Evolutionary conservation across 2,888 invertebrate species (phyloP).

Genomic region (Zele albiditarsus): DNA sequence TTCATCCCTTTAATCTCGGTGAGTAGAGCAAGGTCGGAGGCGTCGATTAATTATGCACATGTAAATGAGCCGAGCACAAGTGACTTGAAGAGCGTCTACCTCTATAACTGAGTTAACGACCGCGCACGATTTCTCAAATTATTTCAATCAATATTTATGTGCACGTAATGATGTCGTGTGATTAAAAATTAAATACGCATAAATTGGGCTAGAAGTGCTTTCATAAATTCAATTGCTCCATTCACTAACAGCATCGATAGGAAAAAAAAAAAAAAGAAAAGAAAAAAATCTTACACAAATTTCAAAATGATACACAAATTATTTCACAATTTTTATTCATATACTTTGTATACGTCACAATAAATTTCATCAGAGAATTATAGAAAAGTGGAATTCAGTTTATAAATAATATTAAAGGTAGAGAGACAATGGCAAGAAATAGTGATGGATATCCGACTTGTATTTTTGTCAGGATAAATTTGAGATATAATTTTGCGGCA

Average conservation of each 20-base stretch:
- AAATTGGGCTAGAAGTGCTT: too few species aligned
- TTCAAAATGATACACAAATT: too few species aligned
- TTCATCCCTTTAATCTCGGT: slow-evolving; percentile 70
- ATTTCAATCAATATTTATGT: slow-evolving; percentile 16
- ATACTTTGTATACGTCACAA: not conserved
- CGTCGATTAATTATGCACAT: slow-evolving; percentile 66
- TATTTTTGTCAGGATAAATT: slow-evolving; percentile 10
- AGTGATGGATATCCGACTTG: slow-evolving; percentile 21
- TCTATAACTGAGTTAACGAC: slow-evolving; percentile 31
- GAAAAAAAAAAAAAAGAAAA: not conserved
- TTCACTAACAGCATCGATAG: not conserved
- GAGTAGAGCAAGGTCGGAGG: slow-evolving; percentile 71
- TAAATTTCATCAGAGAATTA: not conserved
- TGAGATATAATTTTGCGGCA: slow-evolving; percentile 40
- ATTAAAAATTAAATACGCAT: slow-evolving; percentile 5
- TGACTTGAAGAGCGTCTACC: slow-evolving; percentile 44
- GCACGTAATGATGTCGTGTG: not conserved
- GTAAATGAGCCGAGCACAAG: slow-evolving; percentile 39
- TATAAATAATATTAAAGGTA: not conserved
- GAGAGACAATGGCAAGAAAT: slow-evolving; percentile 17
- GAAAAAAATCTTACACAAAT: too few species aligned
- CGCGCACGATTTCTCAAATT: slow-evolving; percentile 14
- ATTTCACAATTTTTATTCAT: too few species aligned
- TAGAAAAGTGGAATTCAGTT: slow-evolving; percentile 19
- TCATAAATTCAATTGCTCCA: not conserved